Evolutionary conservation across 2,113 vertebrate genomes (phyloP), one percentile per base, ranked within the genome.

Genomic region (Triplophysa dalaica): DNA sequence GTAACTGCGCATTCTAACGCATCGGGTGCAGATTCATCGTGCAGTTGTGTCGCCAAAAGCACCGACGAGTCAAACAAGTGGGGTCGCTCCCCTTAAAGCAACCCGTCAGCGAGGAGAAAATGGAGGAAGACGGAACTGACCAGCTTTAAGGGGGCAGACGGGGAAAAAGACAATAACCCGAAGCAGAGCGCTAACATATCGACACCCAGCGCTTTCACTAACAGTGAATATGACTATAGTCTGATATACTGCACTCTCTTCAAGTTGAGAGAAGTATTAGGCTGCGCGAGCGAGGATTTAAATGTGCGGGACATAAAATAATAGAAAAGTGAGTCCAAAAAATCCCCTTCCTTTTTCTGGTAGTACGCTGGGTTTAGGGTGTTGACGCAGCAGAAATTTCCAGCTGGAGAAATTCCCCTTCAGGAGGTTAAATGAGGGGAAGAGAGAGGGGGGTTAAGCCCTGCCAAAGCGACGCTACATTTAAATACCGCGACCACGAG

Each of bases 351-450:
- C 91, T 90, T 93, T 89, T 89, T 93, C 90, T 92, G 89, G 84
- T 75, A 75, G 72, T 92, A 77, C 87, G 92, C 88, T 89, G 84
- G 91, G 92, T 91, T 60, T 91, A 93, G 93, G 94, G 92, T 94
- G 94, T 98, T 98, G 95, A 96, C 95, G 95, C 95, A 96, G 95
- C 95, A 97, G 91, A 96, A 95, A 94, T 94, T 94, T 93, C 94
- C 94, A 93, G 93, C 93, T 94, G 94, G 94, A 95, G 94, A 94
- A 96, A 95, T 93, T 94, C 94, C 96, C 94, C 92, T 94, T 93
- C 93, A 89, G 86, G 92, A 92, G 91, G 93, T 95, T 93, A 94
- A 91, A 85, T 85, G 91, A 86, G 90, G 89, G 90, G 87, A 91
- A 84, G 79, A 77, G 66, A 64, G 62, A 83, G 61, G 43, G 83